Evolutionary conservation across 2,797 vertebrate genomes (phyloP).

Genomic region (Thamnophis elegans): DNA sequence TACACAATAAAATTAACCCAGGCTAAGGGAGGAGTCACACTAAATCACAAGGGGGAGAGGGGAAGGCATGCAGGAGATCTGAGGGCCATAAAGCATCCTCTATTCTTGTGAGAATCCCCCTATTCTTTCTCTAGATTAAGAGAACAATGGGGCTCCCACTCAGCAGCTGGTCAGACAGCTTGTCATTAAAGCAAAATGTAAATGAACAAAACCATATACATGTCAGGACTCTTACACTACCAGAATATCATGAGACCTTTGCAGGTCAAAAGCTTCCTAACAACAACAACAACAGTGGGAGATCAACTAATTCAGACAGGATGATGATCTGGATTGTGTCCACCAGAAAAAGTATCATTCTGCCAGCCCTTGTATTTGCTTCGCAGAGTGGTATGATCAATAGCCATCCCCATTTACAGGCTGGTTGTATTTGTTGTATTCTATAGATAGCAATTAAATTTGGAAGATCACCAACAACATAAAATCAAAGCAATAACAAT

Average conservation of each 20-base stretch:
- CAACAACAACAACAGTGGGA: not conserved
- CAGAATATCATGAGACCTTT: not conserved
- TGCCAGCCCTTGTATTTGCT: not conserved
- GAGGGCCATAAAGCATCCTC: not conserved
- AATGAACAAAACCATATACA: conserved; percentile 14
- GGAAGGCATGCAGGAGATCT: not conserved
- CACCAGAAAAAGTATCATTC: not conserved
- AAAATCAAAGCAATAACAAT: not conserved
- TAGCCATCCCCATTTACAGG: not conserved
- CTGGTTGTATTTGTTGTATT: not conserved
- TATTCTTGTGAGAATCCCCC: not conserved
- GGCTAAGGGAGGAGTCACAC: not conserved
- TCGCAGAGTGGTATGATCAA: conserved; percentile 75
- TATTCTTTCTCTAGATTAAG: not conserved
- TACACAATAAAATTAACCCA: not conserved
- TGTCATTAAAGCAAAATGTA: conserved; percentile 26
- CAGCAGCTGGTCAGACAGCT: not conserved
- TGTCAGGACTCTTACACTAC: not conserved
- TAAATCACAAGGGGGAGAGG: not conserved
- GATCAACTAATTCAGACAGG: not conserved
- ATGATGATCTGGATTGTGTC: not conserved
- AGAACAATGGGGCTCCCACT: not conserved
- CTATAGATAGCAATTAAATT: not conserved
- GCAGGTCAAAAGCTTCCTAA: not conserved
- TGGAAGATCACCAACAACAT: not conserved